These are phyloP conservation scores for Nemotelus pantherinus DNA, from an alignment of 2,888 invertebrate species.

Conservation along the genomic window DNA sequence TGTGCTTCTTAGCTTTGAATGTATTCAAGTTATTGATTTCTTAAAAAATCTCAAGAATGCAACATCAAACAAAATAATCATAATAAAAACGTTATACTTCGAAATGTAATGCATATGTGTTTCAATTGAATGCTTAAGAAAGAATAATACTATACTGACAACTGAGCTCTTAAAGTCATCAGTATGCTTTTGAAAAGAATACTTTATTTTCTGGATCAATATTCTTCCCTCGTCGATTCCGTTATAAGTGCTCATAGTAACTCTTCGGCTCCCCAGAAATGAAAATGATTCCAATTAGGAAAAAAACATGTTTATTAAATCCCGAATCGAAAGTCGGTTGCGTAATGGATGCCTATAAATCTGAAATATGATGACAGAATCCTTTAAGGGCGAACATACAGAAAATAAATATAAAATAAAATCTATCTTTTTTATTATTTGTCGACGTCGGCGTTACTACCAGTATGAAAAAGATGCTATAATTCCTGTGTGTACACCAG, in stretches of 20 bases:
- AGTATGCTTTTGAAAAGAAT: neutral
- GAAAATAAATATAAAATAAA: slow-evolving; percentile 18
- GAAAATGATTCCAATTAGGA: slow-evolving; percentile 36
- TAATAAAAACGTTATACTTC: no score
- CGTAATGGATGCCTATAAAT: slow-evolving; percentile 38
- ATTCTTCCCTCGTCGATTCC: neutral
- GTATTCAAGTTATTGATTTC: no score
- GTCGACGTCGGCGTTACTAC: neutral
- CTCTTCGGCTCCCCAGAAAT: neutral
- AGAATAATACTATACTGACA: neutral
- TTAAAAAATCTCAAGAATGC: no score
- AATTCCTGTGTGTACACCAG: neutral
- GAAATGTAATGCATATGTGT: no score
- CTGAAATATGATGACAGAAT: slow-evolving; percentile 43
- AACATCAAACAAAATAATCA: no score
- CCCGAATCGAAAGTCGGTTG: slow-evolving; percentile 26
- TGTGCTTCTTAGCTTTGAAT: no score
- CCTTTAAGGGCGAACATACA: slow-evolving; percentile 10
- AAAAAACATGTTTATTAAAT: slow-evolving; percentile 38
- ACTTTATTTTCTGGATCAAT: neutral
- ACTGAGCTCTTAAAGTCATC: slow-evolving; percentile 39
- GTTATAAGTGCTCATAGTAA: no score
- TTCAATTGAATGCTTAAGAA: no score
- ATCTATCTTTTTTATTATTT: slow-evolving; percentile 6
- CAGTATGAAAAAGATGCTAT: neutral